Conservation (phyloP, 2,888 invertebrate genomes). For the Bimastos eiseni region DNA sequence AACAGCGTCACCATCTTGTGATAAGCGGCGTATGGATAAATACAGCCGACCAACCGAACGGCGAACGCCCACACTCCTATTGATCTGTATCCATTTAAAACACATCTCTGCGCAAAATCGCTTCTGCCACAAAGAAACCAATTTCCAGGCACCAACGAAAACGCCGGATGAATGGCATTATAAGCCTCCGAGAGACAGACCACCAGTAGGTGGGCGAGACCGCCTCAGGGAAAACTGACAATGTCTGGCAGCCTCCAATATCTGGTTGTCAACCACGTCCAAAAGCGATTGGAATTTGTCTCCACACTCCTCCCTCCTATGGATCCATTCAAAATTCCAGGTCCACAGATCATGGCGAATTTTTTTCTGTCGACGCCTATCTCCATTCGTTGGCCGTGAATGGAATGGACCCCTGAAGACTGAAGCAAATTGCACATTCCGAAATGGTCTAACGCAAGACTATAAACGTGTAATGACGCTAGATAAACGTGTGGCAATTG, state of each 20-base stretch:
- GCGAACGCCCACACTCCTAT: neutral
- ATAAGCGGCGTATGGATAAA: neutral
- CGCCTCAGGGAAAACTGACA: neutral
- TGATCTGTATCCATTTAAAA: neutral
- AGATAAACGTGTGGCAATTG: neutral
- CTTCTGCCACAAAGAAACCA: neutral
- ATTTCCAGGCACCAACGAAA: neutral
- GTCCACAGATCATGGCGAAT: neutral
- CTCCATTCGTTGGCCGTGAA: neutral
- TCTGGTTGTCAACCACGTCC: neutral
- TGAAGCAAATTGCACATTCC: neutral
- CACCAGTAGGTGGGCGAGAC: neutral
- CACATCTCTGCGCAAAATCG: neutral
- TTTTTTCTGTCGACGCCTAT: neutral
- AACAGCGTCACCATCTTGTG: neutral
- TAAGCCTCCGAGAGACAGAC: neutral
- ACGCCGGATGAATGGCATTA: slow-evolving; percentile 9
- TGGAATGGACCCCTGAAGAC: neutral
- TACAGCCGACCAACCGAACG: neutral
- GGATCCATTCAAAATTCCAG: neutral
- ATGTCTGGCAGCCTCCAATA: neutral
- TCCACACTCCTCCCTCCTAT: neutral
- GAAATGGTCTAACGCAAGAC: neutral
- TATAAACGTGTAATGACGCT: neutral
- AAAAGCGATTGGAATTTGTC: neutral